Base-by-base conservation (phyloP, 53 echinoderm and acorn worm species). In the Paelopatides confundens region DNA sequence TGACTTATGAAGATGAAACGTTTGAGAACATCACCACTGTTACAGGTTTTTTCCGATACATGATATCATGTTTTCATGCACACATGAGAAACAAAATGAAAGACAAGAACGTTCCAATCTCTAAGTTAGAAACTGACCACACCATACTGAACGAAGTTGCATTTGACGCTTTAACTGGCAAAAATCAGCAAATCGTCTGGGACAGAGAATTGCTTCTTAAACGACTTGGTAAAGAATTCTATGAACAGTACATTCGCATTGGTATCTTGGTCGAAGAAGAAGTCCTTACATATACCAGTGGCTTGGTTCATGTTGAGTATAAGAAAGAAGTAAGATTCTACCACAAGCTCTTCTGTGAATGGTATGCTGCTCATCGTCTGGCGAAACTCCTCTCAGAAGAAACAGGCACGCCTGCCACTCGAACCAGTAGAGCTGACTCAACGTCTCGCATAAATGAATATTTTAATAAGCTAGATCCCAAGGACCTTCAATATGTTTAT, bases 201-300 rank as follows among this genome's bases (percentile, higher is more conserved):
- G 31, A 31, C 26, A 12, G 31, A 18, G 31, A 28, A 5, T 4
- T 6, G 10, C 35, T 14, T 34, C 68, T 67, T 67, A 14, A 11
- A 15, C 3, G 31, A 31, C 68, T 67, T 2, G 68, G 68, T 2
- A 15, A 67, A 2, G 35, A 35, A 30, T 67, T 67, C 24, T 12
- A 29, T 15, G 35, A 35, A 14, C 29, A 31, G 6, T 67, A 67
- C 32, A 14, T 67, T 9, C 11, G 32, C 14, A 67, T 67, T 7
- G 68, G 68, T 14, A 67, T 67, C 27, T 67, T 67, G 7, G 32
- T 78, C 0, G 79, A 78, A 78, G 79, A 78, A 53, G 79, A 78
- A 30, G 14, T 46, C 30, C 26, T 78, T 2, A 31, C 40, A 12
- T 26, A 14, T 48, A 1, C 32, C 13, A 12, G 5, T 7, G 17